phyloP scores from a whole-genome alignment of 2,797 vertebrate species.

The Argyrosomus regius region DNA sequence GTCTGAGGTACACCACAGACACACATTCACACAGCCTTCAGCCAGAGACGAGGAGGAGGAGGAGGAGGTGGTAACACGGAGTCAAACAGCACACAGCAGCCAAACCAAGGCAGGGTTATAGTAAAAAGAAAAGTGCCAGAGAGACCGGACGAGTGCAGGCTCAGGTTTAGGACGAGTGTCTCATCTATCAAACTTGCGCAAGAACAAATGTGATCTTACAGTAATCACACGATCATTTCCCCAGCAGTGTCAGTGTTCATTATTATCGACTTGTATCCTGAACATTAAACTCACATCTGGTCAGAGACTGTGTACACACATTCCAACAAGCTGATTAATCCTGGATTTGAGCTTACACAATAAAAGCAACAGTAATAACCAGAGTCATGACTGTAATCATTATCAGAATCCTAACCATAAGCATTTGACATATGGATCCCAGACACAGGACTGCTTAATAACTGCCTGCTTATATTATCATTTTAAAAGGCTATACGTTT shows the following conservation, averaged over 20 bases:
- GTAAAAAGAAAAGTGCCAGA: not conserved
- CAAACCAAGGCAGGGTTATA: conserved; percentile 12
- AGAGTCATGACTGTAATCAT: not conserved
- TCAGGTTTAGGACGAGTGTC: not conserved
- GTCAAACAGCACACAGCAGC: not conserved
- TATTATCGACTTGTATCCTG: not conserved
- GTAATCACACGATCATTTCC: conserved; percentile 1
- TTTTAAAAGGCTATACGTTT: not conserved
- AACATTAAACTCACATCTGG: conserved; percentile 44
- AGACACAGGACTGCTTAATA: not conserved
- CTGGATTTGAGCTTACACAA: conserved; percentile 7
- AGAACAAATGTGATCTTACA: conserved; percentile 19
- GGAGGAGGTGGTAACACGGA: conserved; percentile 2
- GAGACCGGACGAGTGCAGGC: not conserved
- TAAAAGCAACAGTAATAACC: conserved; percentile 8
- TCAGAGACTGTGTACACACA: conserved; percentile 23
- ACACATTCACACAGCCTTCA: conserved; percentile 21
- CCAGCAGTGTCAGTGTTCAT: not conserved
- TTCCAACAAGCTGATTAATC: conserved; percentile 37
- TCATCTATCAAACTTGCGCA: conserved; percentile 19
- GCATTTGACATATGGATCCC: conserved; percentile 12
- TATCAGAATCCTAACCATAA: not conserved
- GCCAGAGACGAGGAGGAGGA: not conserved
- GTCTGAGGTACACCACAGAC: conserved; percentile 56
- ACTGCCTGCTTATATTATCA: not conserved